Base-by-base conservation (phyloP, 92 coral and sea anemone species). In the Epizoanthus scotinus region DNA sequence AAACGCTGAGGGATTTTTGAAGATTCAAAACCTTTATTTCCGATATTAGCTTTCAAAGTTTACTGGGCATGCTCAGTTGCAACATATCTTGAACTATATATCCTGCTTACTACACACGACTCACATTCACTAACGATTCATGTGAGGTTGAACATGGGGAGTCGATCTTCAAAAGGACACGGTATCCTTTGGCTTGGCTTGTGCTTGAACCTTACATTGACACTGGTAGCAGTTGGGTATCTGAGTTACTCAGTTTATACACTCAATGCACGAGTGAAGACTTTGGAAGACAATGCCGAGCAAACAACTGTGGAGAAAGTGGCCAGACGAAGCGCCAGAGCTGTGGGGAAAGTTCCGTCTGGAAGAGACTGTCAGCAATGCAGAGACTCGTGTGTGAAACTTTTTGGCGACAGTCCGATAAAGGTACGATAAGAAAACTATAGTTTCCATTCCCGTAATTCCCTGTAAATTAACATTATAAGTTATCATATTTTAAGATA, bases 311-410 rank as follows among this genome's bases (percentile, higher is more conserved):
- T 38, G 67, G 36, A 24, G 22, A 40, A 38, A 38, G 54, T 19
- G 52, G 12, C 52, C 18, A 17, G 5, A 36, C 81, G 81, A 59
- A n/a, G 40, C 22, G 36, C 81, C 8, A 75, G 81, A 54, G 58
- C 81, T 0, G 81, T 75, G 20, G 50, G 28, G 5, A 67, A 40
- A 58, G 81, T 28, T 57, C 50, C 24, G 28, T 75, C 81, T 1
- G 81, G 56, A 75, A 17, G 34, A 29, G 44, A 38, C 81, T 75
- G 81, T 57, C 81, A 75, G 67, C 68, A 75, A 67, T 38, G 63
- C 44, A 75, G 62, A 75, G 81, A 75, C 13, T 59, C 81, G 18
- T 75, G 81, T 54, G 12, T 36, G 15, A 75, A 38, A 36, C 81
- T 75, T 20, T 75, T 59, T 36, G 81, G 81, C 0, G 42, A 38